These are phyloP conservation scores for Monoplex corrugatus DNA, from an alignment of 2,888 invertebrate species.

Conservation along the genomic window DNA sequence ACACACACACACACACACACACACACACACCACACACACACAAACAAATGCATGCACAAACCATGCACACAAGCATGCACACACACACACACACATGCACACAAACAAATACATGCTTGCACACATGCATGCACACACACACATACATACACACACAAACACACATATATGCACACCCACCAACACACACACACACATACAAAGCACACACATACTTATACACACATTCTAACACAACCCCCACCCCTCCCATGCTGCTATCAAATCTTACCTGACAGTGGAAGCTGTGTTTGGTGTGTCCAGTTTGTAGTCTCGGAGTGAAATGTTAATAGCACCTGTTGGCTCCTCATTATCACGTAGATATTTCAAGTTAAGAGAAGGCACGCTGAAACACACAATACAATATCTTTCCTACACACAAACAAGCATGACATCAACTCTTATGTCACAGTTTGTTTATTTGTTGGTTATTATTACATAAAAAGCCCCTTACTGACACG, in stretches of 20 bases:
- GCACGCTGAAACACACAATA: slow-evolving; percentile 62
- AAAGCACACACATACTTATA: background rate
- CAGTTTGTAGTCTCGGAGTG: slow-evolving; percentile 67
- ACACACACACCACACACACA: no score
- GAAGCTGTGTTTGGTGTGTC: slow-evolving; percentile 67
- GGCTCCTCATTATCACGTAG: slow-evolving; percentile 67
- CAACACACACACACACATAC: no score
- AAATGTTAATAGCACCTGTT: slow-evolving; percentile 64
- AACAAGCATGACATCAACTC: no score
- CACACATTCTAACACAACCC: background rate
- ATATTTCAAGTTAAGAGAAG: slow-evolving; percentile 70
- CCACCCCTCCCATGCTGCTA: no score
- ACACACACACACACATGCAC: no score
- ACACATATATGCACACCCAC: background rate
- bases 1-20: no score
- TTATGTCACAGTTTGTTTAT: slow-evolving; percentile 72
- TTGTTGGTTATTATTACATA: slow-evolving; percentile 65
- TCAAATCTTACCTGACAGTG: slow-evolving; percentile 74
- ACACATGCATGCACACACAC: background rate
- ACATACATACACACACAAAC: background rate
- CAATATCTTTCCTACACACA: no score
- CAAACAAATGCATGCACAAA: no score
- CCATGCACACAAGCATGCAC: no score
- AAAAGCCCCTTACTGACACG: slow-evolving; percentile 65
- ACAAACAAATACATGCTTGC: background rate